Base-by-base conservation (phyloP, 2,888 invertebrate genomes). In the Heliconius charithonia region DNA sequence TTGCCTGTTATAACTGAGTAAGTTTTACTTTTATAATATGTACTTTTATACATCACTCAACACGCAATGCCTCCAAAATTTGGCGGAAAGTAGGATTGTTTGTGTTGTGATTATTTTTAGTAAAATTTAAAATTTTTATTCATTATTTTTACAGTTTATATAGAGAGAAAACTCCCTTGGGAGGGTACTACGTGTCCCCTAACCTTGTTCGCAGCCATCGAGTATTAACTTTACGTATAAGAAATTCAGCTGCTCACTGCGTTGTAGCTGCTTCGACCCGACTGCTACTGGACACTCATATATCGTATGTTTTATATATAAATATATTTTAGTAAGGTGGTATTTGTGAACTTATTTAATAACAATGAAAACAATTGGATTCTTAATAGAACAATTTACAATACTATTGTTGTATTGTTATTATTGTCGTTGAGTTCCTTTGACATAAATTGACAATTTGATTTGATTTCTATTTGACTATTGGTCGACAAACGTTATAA, bases 131-230 rank as follows among this genome's bases (percentile, higher is more conserved):
- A 13, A 59, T n/a, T 59, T n/a, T 63, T 63, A 63, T 56, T 29
- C n/a, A 12, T 10, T 2, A n/a, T n/a, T 59, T 51, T 71, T 63
- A 27, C 25, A 41, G 37, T 10, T 6, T 16, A n/a, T 77, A 56
- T 71, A 84, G 83, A 67, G 76, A 69, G 1, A 69, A 69, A 41
- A 27, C 6, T 25, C 16, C 41, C 9, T 59, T 93, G 41, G 93
- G 93, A 77, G 94, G 94, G 0, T 92, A 91, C 84, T 94, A 94
- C 87, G 90, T 93, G 80, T 90, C 93, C 3, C 89, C 87, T 72
- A 91, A 93, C 27, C 83, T 92, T 70, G 87, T 88, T 86, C 89
- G 90, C 6, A 86, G 88, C 59, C 94, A 94, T 82, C 91, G 93
- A 37, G 89, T 90, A 70, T 80, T 93, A 22, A 83, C 87, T 19